A percentile compares a stretch with the other conserved stretches of the same genome.
phyloP scores from a whole-genome alignment of 2,888 invertebrate genomes.

The Parnassius smintheus region DNA sequence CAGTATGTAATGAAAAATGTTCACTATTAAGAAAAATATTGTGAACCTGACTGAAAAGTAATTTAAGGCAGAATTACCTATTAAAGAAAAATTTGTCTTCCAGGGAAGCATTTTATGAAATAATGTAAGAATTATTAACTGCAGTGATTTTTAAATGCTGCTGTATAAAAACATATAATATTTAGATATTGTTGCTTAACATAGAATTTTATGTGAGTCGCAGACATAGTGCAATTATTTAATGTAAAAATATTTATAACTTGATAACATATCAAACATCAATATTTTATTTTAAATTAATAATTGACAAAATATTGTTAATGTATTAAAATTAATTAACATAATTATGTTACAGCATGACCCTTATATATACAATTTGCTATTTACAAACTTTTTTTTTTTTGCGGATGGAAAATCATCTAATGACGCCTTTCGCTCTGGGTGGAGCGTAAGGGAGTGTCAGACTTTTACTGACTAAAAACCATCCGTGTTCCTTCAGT shows the following conservation, averaged over 20 bases:
- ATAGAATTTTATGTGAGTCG: constrained; percentile 53
- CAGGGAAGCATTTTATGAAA: constrained; percentile 49
- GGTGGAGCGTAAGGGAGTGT: too few relatives aligned
- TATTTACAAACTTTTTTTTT: too few relatives aligned
- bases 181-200: constrained; percentile 60
- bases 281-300: too few relatives aligned
- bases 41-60: constrained; percentile 28
- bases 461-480: too few relatives aligned
- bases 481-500: too few relatives aligned
- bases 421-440: too few relatives aligned
- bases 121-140: constrained; percentile 3
- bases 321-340: too few relatives aligned
- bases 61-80: constrained; percentile 36
- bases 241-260: constrained; percentile 28
- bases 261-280: constrained; percentile 15
- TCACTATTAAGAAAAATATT: constrained; percentile 10
- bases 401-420: too few relatives aligned
- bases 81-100: constrained; percentile 47
- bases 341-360: too few relatives aligned
- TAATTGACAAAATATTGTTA: too few relatives aligned
- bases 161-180: constrained; percentile 21
- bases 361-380: too few relatives aligned
- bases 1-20: constrained; percentile 11
- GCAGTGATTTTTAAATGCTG: not conserved
- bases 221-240: constrained; percentile 48